Evolutionary conservation across 2,797 vertebrate genomes (phyloP), one percentile per base, ranked within the genome.

Genomic region (Aplochiton taeniatus): DNA sequence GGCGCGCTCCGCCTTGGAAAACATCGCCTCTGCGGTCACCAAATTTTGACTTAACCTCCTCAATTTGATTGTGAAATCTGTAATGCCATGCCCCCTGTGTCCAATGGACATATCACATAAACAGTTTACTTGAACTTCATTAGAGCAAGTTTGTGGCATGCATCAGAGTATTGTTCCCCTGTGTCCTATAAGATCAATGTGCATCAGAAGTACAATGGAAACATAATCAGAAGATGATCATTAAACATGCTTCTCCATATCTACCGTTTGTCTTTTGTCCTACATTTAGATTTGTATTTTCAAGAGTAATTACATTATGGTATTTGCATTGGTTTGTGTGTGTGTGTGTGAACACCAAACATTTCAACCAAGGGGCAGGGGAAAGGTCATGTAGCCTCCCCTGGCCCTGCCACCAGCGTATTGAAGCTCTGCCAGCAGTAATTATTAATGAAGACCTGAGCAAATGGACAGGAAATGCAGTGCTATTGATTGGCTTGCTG

Each of bases 391-490:
- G 69, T 78, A 76, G 81, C 78, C 76, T 79, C 46, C 45, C 91
- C 93, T 88, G 89, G 90, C 91, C 82, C 87, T 89, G 91, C 93
- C 95, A 93, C 89, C 79, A 94, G 93, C 91, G 31, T 91, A 94
- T 93, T 92, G 94, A 96, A 93, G 95, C 95, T 92, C 91, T 89
- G 90, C 93, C 74, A 74, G 91, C 91, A 98, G 95, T 95, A 98
- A 98, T 98, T 96, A 99, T 98, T 98, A 95, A 98, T 98, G 97
- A 98, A 95, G 90, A 97, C 95, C 94, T 95, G 95, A 95, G 95
- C 95, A 97, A 98, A 98, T 98, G 96, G 96, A 96, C 95, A 98
- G 96, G 96, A 99, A 99, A 96, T 95, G 94, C 95, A 95, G 92
- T 85, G 83, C 89, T 98, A 99, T 98, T 94, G 97, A 99, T 98